Evolutionary conservation across 2,113 vertebrate species (phyloP), one percentile per base, ranked within the genome.

Genomic region (Clupea harengus): DNA sequence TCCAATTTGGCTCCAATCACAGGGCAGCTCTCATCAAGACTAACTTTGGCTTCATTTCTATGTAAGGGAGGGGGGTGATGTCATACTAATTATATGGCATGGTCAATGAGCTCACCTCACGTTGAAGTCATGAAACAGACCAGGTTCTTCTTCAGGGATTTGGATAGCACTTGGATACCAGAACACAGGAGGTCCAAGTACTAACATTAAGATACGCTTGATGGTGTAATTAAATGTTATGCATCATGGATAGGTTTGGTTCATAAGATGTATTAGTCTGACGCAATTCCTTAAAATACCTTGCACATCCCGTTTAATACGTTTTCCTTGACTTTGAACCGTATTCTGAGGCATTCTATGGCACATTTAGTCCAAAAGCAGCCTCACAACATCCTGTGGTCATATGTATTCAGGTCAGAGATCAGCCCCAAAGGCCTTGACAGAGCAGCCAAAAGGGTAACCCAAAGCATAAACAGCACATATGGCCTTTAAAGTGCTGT

Each of bases 401-500:
- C 83, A 89, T 91, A 91, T 88, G 90, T 88, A 94, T 93, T 90
- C 91, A 75, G 88, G 85, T 93, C 93, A 90, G 81, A 80, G 84
- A 87, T 54, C 54, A 85, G 81, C 81, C 84, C 52, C 81, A 85
- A 50, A 84, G 89, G 86, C 89, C 90, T 87, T 22, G 5, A 87
- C 91, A 91, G 87, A 87, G 47, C 85, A 88, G 88, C 90, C 91
- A 88, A 92, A 94, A 93, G 93, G 92, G 92, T 94, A 95, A 94
- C 91, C 90, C 89, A 89, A 87, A 89, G 88, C 81, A 90, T 91
- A 91, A 92, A 91, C 91, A 92, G 87, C 89, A 91, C 89, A 89
- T 86, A 89, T 94, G 94, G 92, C 94, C 93, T 95, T 95, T 95
- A 94, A 93, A 93, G 89, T 90, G 90, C 92, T 90, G 92, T 91